Evolutionary conservation across 2,797 vertebrate genomes (phyloP).

Genomic region (Myripristis murdjan): DNA sequence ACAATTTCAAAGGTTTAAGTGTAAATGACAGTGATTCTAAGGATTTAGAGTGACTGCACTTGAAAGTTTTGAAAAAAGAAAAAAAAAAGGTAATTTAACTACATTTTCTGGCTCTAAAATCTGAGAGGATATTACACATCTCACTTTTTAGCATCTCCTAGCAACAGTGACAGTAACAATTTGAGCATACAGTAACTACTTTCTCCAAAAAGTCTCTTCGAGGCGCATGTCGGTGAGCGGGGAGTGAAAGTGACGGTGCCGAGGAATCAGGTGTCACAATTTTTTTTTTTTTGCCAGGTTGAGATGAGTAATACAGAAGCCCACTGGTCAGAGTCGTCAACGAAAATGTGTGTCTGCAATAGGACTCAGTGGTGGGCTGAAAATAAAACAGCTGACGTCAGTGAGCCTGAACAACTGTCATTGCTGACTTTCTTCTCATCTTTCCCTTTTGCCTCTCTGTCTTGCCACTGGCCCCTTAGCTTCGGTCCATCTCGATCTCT

Average conservation of each 20-base stretch:
- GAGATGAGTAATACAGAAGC: constrained; percentile 29
- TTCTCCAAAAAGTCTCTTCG: not conserved
- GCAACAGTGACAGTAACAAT: constrained; percentile 35
- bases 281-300: constrained; percentile 1
- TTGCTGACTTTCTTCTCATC: constrained; percentile 44
- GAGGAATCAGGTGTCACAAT: constrained; percentile 6
- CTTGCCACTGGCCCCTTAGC: constrained; percentile 57
- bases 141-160: constrained; percentile 48
- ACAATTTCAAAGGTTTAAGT: not conserved
- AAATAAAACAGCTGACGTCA: constrained; percentile 18
- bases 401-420: constrained; percentile 47
- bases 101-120: not conserved
- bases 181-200: not conserved
- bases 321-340: constrained; percentile 21
- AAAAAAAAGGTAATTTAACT: not conserved
- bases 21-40: constrained; percentile 12
- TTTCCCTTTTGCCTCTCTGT: constrained; percentile 38
- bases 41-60: not conserved
- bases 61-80: not conserved
- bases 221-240: no score
- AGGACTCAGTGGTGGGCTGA: constrained; percentile 23
- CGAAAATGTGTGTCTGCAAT: constrained; percentile 24
- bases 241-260: not conserved
- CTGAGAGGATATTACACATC: not conserved
- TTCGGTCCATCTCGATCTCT: constrained; percentile 51